A percentile compares a stretch with the other conserved stretches of the same genome.
phyloP scores from a whole-genome alignment of 2,888 invertebrate genomes.

The Steinernema hermaphroditum region DNA sequence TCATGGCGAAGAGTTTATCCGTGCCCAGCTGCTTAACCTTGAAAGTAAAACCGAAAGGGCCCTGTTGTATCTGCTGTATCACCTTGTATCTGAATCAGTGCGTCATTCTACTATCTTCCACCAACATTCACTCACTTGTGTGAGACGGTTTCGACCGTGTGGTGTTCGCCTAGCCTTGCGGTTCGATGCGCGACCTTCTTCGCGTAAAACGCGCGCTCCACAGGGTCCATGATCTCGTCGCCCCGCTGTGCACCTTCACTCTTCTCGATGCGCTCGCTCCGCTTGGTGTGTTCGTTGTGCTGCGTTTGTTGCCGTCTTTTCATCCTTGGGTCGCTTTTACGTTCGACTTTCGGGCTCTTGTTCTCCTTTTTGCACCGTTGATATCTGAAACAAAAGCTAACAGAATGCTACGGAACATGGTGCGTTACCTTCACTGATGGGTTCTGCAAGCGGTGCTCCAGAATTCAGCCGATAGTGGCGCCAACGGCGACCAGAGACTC shows the following conservation, averaged over 20 bases:
- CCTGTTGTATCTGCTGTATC: not conserved
- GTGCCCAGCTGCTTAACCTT: constrained; percentile 22
- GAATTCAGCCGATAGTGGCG: no score
- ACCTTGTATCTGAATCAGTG: not conserved
- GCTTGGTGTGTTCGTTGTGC: no score
- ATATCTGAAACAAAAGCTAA: constrained; percentile 8
- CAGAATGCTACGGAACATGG: no score
- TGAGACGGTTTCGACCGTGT: not conserved
- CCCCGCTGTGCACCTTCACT: no score
- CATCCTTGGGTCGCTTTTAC: not conserved
- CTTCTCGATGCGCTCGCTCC: no score
- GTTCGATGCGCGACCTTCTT: not conserved
- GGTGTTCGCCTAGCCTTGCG: not conserved
- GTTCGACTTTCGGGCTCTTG: not conserved
- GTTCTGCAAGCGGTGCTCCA: no score
- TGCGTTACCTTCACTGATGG: no score
- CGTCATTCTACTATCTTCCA: no score
- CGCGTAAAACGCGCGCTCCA: not conserved
- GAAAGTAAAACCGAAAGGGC: constrained; percentile 30
- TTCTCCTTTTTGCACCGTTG: not conserved
- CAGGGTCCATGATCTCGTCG: not conserved
- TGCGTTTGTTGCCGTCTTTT: not conserved
- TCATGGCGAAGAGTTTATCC: not conserved
- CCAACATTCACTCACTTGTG: not conserved
- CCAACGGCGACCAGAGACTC: no score